Conservation (phyloP, 2,113 vertebrate genomes). For the Tyto alba region DNA sequence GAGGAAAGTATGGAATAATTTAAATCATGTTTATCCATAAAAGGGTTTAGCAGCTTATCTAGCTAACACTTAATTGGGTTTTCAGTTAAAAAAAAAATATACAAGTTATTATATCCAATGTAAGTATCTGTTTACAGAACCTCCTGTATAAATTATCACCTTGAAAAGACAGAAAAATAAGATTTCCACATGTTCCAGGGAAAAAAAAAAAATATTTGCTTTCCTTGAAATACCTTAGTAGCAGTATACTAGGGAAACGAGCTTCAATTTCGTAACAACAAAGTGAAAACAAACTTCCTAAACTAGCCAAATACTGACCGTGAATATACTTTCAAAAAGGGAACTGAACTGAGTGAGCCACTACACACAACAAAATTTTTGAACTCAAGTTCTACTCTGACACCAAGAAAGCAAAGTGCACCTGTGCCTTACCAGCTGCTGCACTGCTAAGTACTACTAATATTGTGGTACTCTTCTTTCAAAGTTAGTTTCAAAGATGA, state of each 20-base stretch:
- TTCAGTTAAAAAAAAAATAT: constrained; percentile 35
- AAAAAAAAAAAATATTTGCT: background rate
- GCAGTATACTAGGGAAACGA: constrained; percentile 40
- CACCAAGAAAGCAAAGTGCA: background rate
- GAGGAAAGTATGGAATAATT: background rate
- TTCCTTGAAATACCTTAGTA: constrained; percentile 39
- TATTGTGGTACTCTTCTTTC: background rate
- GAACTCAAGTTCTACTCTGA: background rate
- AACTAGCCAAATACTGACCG: background rate
- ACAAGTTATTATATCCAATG: constrained; percentile 33
- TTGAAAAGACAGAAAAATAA: constrained; percentile 47
- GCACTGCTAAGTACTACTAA: background rate
- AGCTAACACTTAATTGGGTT: constrained; percentile 16
- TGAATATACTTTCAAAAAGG: background rate
- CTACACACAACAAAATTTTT: background rate
- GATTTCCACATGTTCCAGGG: background rate
- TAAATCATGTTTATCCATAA: background rate
- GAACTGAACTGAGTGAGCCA: background rate
- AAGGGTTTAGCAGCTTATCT: background rate
- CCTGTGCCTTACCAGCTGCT: background rate
- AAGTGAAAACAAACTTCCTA: background rate
- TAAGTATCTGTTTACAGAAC: constrained; percentile 44
- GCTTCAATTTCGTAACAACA: background rate
- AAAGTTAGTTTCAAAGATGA: background rate
- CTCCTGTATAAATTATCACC: constrained; percentile 56